phyloP scores from a whole-genome alignment of 2,797 vertebrate species.

The Artibeus lituratus region DNA sequence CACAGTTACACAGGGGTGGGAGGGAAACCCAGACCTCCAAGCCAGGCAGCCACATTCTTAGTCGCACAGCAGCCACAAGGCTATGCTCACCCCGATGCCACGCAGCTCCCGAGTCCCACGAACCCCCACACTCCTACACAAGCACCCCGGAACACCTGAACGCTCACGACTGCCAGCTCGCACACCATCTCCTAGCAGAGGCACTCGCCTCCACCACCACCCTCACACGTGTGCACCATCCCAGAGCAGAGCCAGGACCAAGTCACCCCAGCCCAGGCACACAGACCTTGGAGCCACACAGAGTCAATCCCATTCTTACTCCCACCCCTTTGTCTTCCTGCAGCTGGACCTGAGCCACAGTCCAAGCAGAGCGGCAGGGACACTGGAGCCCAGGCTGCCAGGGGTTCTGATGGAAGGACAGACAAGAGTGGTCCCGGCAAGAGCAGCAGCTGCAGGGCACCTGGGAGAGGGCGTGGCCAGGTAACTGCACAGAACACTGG shows the following conservation, averaged over 20 bases:
- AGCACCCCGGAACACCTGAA: not conserved
- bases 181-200: not conserved
- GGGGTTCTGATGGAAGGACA: not conserved
- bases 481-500: constrained; percentile 1
- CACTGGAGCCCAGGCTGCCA: not conserved
- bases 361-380: constrained; percentile 24
- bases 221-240: not conserved
- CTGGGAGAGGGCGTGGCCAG: constrained; percentile 52
- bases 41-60: not conserved
- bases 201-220: not conserved
- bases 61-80: not conserved
- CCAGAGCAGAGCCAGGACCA: not conserved
- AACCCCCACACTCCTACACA: not conserved
- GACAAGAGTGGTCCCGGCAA: not conserved
- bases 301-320: not conserved
- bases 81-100: not conserved
- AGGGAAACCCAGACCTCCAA: not conserved
- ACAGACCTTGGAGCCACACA: not conserved
- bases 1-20: not conserved
- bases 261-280: not conserved
- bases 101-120: not conserved
- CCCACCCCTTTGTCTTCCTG: constrained; percentile 72
- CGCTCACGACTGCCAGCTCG: not conserved
- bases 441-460: not conserved
- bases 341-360: constrained; percentile 45